A percentile compares a stretch with the other conserved stretches of the same genome.
Evolutionary conservation across 2,888 invertebrate genomes (phyloP).

Genomic region (Blera fallax): DNA sequence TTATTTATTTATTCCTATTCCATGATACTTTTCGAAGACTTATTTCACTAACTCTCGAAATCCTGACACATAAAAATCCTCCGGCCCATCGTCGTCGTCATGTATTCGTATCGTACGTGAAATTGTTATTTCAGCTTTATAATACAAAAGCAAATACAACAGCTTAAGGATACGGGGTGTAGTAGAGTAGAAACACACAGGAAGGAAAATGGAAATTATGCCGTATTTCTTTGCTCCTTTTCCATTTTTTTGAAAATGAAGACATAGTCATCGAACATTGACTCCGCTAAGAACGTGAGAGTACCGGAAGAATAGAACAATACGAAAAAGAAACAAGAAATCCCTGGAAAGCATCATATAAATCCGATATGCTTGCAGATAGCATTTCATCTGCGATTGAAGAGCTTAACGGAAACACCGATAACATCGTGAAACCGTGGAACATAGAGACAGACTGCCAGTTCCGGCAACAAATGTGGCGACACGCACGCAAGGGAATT

Average conservation of each 20-base stretch:
- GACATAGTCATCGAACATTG: slow-evolving; percentile 36
- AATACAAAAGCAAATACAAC: slow-evolving; percentile 48
- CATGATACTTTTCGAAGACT: slow-evolving; percentile 43
- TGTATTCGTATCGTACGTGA: slow-evolving; percentile 10
- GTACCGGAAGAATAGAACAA: slow-evolving; percentile 42
- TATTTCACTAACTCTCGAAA: slow-evolving; percentile 47
- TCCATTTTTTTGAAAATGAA: slow-evolving; percentile 32
- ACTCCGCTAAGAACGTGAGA: slow-evolving; percentile 28
- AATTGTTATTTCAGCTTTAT: slow-evolving; percentile 57
- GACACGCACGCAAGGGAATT: slow-evolving; percentile 52
- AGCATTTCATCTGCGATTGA: slow-evolving; percentile 64
- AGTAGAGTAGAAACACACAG: not conserved
- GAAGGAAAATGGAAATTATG: slow-evolving; percentile 48
- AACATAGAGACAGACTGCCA: slow-evolving; percentile 1
- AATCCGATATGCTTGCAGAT: slow-evolving; percentile 60
- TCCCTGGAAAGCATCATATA: slow-evolving; percentile 47
- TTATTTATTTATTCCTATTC: slow-evolving; percentile 52
- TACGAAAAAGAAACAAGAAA: slow-evolving; percentile 16
- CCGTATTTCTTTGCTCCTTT: slow-evolving; percentile 23
- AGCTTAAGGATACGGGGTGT: slow-evolving; percentile 21
- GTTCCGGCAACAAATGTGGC: slow-evolving; percentile 53
- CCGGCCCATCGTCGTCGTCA: not conserved
- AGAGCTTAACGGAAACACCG: slow-evolving; percentile 44
- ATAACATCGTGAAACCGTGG: slow-evolving; percentile 32
- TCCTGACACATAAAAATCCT: slow-evolving; percentile 33